phyloP scores from a whole-genome alignment of 2,888 invertebrate species.

The Brassicogethes aeneus region DNA sequence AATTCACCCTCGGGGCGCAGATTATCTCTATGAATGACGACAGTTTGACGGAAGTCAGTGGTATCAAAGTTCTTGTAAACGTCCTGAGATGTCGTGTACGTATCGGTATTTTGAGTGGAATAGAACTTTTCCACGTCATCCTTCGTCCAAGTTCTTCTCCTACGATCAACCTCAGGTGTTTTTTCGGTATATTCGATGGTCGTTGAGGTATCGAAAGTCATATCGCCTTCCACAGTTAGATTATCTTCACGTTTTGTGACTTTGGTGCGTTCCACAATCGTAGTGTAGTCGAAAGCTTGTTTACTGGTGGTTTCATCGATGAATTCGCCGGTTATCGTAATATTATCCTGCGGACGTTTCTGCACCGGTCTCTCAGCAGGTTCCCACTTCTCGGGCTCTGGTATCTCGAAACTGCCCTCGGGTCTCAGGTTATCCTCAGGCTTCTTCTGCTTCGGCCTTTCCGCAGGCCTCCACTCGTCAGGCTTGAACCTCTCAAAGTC shows the following conservation, averaged over 20 bases:
- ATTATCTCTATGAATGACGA: constrained; percentile 42
- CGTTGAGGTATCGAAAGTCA: constrained; percentile 56
- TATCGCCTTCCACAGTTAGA: constrained; percentile 58
- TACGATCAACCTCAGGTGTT: constrained; percentile 46
- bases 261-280: constrained; percentile 48
- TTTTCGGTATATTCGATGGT: constrained; percentile 56
- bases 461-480: constrained; percentile 28
- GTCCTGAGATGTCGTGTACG: constrained; percentile 58
- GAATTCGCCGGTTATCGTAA: constrained; percentile 68
- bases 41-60: constrained; percentile 44
- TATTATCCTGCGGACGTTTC: constrained; percentile 48
- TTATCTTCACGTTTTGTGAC: constrained; percentile 55
- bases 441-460: constrained; percentile 35
- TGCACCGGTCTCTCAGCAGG: constrained; percentile 44
- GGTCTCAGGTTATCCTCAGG: constrained; percentile 43
- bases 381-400: constrained; percentile 25
- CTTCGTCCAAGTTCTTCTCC: constrained; percentile 62
- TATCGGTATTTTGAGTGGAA: constrained; percentile 47
- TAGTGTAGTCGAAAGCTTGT: constrained; percentile 57
- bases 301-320: constrained; percentile 58
- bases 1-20: constrained; percentile 44
- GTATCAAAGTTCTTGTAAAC: constrained; percentile 55
- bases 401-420: constrained; percentile 35
- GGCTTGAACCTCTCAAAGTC: constrained; percentile 32
- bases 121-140: constrained; percentile 64